Conservation (phyloP, 2,888 invertebrate species). For the Conops quadrifasciatus region DNA sequence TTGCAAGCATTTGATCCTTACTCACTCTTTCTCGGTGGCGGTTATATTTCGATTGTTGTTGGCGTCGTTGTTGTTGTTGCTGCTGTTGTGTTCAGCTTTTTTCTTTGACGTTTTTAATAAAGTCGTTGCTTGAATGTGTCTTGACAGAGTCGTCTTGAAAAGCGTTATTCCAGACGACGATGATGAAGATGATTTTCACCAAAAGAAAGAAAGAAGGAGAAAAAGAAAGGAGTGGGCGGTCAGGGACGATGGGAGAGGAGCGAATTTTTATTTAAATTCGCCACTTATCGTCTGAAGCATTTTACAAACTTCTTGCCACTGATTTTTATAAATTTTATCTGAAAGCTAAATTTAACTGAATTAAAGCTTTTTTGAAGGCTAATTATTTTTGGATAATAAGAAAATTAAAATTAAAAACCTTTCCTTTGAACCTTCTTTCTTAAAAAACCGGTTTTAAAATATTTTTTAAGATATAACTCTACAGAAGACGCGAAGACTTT, state of each 20-base stretch:
- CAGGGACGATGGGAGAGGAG: not conserved
- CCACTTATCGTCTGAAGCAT: not conserved
- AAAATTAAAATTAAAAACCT: too few species aligned
- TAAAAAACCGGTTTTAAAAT: too few species aligned
- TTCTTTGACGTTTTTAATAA: conserved; percentile 9
- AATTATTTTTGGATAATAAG: too few species aligned
- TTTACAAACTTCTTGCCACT: not conserved
- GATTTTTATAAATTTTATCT: not conserved
- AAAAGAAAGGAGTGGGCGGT: not conserved
- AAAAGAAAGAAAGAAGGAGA: conserved; percentile 4
- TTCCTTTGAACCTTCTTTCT: too few species aligned
- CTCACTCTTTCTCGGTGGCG: not conserved
- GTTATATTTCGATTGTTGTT: not conserved
- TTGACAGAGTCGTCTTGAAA: not conserved
- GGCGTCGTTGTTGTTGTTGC: conserved; percentile 9
- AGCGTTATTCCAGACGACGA: not conserved
- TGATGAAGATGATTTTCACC: not conserved
- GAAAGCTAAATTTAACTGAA: too few species aligned
- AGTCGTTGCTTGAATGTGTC: conserved; percentile 8
- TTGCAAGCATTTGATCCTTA: conserved; percentile 19
- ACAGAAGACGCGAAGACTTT: too few species aligned
- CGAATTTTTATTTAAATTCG: not conserved
- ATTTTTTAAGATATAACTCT: too few species aligned
- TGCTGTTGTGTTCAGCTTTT: conserved; percentile 7
- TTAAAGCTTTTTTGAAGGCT: not conserved